phyloP scores from a whole-genome alignment of 2,888 invertebrate species.

The Lamellibrachia columna region DNA sequence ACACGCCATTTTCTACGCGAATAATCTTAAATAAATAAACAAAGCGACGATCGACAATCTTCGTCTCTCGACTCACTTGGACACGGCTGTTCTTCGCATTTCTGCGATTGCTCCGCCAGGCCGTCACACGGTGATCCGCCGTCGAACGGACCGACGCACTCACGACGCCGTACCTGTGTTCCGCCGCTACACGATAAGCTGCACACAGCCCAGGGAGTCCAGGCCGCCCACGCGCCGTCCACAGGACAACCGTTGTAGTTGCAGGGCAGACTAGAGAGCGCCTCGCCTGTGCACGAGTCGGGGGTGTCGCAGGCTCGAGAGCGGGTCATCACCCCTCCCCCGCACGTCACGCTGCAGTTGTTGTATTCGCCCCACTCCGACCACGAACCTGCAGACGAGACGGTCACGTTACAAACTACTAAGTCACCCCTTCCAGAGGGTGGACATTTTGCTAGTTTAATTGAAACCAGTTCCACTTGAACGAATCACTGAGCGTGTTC shows the following conservation, averaged over 20 bases:
- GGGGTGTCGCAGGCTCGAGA: not conserved
- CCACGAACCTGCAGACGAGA: not conserved
- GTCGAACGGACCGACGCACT: not conserved
- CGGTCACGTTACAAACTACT: not conserved
- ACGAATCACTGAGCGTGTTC: no score
- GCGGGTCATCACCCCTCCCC: not conserved
- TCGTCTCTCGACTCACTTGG: not conserved
- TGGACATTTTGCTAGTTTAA: no score
- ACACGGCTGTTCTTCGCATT: not conserved
- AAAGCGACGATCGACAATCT: not conserved
- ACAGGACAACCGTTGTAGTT: conserved; percentile 9
- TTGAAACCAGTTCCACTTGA: no score
- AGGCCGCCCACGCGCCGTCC: not conserved
- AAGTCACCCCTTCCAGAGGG: no score
- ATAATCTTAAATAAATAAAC: not conserved
- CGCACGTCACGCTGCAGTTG: conserved; percentile 14
- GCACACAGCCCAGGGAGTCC: not conserved
- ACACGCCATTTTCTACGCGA: not conserved
- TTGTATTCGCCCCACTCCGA: conserved; percentile 22
- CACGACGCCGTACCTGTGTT: not conserved
- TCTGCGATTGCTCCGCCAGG: not conserved
- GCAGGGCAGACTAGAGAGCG: not conserved
- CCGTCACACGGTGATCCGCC: conserved; percentile 8
- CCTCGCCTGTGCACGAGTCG: not conserved
- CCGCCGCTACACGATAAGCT: not conserved